Evolutionary conservation across 2,888 invertebrate genomes (phyloP).

Genomic region (Torymus aiolomorphi): DNA sequence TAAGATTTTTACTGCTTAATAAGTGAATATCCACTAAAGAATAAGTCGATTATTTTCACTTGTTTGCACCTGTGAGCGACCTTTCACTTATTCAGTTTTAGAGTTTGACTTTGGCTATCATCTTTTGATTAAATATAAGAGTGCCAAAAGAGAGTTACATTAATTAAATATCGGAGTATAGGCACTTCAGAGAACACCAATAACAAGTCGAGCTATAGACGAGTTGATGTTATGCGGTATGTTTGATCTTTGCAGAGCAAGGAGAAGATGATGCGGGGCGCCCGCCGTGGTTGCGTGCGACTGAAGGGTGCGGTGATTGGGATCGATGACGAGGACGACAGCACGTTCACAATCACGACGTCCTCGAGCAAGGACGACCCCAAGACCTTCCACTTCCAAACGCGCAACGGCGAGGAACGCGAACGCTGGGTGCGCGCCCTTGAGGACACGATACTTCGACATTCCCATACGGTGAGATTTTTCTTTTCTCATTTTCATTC

Average conservation of each 20-base stretch:
- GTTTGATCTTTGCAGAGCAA: slow-evolving; percentile 85
- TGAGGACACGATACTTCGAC: slow-evolving; percentile 94
- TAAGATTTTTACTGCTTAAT: too few relatives aligned
- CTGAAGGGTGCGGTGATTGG: slow-evolving; percentile 98
- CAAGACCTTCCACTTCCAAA: slow-evolving; percentile 99
- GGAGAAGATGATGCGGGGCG: slow-evolving; percentile 99
- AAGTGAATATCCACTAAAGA: too few relatives aligned
- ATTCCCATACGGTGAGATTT: slow-evolving; percentile 80
- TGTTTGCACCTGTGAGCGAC: too few relatives aligned
- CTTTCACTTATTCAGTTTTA: too few relatives aligned
- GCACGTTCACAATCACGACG: slow-evolving; percentile 96
- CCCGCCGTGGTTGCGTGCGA: slow-evolving; percentile 97
- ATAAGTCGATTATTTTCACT: too few relatives aligned
- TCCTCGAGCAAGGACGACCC: slow-evolving; percentile 86
- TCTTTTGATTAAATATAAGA: too few relatives aligned
- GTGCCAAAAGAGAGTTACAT: too few relatives aligned
- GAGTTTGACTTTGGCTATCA: too few relatives aligned
- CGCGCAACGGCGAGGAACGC: slow-evolving; percentile 94
- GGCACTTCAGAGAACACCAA: too few relatives aligned
- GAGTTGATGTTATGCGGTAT: too few relatives aligned
- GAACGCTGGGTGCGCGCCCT: slow-evolving; percentile 97
- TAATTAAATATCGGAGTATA: too few relatives aligned
- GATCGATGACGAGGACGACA: slow-evolving; percentile 99
- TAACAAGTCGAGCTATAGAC: too few relatives aligned
- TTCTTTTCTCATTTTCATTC: neutral